These are phyloP conservation scores for Otis tarda DNA, from an alignment of 2,113 vertebrate species.

Conservation along the genomic window DNA sequence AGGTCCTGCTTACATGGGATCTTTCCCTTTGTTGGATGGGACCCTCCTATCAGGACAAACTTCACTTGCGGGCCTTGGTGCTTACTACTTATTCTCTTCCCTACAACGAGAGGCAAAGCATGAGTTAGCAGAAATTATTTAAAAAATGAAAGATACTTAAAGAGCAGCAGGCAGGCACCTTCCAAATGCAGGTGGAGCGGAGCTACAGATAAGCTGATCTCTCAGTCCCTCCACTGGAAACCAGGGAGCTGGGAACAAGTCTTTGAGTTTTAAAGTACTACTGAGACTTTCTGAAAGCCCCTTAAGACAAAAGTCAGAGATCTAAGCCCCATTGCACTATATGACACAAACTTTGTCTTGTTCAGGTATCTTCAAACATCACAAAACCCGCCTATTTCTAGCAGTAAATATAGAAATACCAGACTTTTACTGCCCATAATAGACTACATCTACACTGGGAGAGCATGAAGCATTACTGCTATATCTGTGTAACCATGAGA, in stretches of 20 bases:
- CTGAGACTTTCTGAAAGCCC: neutral
- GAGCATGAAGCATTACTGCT: neutral
- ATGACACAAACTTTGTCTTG: neutral
- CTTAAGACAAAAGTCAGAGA: neutral
- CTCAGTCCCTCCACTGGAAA: neutral
- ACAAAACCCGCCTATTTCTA: neutral
- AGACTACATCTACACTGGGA: neutral
- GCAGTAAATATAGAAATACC: neutral
- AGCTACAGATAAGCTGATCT: neutral
- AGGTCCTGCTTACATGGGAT: neutral
- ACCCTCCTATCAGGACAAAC: neutral
- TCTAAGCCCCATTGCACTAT: neutral
- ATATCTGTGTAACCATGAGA: neutral
- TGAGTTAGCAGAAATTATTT: neutral
- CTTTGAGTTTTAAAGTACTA: neutral
- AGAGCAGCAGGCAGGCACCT: neutral
- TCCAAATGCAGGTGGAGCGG: neutral
- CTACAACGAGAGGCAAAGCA: neutral
- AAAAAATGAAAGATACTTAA: neutral
- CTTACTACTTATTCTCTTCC: neutral
- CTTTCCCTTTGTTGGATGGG: neutral
- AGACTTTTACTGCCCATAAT: neutral
- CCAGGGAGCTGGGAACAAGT: neutral
- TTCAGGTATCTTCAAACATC: neutral
- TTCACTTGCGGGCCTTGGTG: neutral